These are phyloP conservation scores for Aphaenogaster rudis DNA, from an alignment of 1,140 invertebrate species.

Conservation along the genomic window DNA sequence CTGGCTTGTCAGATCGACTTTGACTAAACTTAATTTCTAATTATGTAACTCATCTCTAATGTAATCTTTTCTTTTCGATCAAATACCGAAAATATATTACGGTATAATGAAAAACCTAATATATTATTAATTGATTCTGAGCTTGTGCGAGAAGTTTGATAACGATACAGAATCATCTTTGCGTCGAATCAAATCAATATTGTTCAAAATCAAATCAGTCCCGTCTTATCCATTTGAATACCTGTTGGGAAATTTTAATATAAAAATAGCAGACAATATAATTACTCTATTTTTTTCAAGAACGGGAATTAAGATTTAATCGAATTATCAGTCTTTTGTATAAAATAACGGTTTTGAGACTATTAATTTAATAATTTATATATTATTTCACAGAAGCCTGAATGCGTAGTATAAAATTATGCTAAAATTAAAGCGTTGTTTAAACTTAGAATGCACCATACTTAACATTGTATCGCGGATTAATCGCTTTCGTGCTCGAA, in stretches of 20 bases:
- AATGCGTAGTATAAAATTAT: background rate
- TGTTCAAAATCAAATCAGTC: background rate
- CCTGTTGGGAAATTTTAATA: background rate
- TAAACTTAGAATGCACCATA: constrained; percentile 17
- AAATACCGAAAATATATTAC: background rate
- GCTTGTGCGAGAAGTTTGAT: background rate
- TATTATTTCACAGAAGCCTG: background rate
- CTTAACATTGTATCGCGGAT: constrained; percentile 6
- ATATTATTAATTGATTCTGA: background rate
- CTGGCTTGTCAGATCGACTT: too few species aligned
- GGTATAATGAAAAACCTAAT: background rate
- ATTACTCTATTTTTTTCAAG: background rate
- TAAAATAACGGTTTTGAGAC: background rate
- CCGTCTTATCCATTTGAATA: background rate
- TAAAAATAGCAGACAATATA: background rate
- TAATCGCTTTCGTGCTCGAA: constrained; percentile 50
- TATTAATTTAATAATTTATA: background rate
- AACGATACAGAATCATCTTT: background rate
- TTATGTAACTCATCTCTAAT: background rate
- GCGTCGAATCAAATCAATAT: too few species aligned
- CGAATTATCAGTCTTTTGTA: background rate
- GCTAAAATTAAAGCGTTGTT: constrained; percentile 39
- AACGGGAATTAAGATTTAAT: background rate
- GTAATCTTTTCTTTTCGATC: background rate
- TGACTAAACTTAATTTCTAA: background rate